phyloP scores from a whole-genome alignment of 2,797 vertebrate species.

The Malacoraja senta region DNA sequence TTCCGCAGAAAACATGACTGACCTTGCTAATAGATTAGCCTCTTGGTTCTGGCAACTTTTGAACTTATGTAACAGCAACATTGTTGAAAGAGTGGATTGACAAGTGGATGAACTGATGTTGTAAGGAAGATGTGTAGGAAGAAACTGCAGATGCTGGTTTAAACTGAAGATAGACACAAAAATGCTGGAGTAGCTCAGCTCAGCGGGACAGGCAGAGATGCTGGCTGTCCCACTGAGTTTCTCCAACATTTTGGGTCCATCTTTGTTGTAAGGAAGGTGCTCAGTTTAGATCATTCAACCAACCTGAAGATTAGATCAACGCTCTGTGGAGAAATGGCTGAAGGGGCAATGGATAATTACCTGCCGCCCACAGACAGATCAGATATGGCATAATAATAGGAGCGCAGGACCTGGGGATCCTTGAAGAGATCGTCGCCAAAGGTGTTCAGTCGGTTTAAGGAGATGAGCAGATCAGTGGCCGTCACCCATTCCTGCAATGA shows the following conservation, averaged over 20 bases:
- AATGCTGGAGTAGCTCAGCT: too few species aligned
- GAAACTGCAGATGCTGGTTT: too few species aligned
- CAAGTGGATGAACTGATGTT: background rate
- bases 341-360: constrained; percentile 52
- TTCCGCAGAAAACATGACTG: background rate
- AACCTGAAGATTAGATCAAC: background rate
- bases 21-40: background rate
- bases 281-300: background rate
- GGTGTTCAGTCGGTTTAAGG: constrained; percentile 83
- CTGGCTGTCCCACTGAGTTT: too few species aligned
- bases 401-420: constrained; percentile 80
- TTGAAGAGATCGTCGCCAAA: constrained; percentile 93
- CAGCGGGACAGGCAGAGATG: too few species aligned
- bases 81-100: background rate
- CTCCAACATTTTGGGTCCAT: too few species aligned
- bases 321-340: too few species aligned
- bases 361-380: constrained; percentile 89
- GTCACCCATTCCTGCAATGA: constrained; percentile 84
- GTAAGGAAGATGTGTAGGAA: background rate
- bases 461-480: constrained; percentile 82
- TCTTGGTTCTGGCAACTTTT: background rate
- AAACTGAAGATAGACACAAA: too few species aligned
- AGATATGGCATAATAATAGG: constrained; percentile 85
- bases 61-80: background rate
- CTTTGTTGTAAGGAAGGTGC: background rate